phyloP scores from a whole-genome alignment of 2,797 vertebrate genomes.

The Tarsius wallacei region DNA sequence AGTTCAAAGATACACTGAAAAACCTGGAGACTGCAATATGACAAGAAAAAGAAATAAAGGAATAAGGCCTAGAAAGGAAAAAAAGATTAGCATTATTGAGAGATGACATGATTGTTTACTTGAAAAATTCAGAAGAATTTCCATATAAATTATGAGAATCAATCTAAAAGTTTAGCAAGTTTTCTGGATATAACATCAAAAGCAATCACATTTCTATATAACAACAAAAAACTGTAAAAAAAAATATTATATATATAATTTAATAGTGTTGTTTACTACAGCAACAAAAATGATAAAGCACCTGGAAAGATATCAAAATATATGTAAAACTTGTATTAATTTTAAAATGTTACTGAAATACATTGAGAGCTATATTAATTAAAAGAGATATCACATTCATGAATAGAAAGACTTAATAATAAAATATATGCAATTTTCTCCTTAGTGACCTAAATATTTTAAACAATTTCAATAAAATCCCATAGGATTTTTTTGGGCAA shows the following conservation, averaged over 20 bases:
- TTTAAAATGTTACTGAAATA: constrained; percentile 44
- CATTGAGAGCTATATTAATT: constrained; percentile 17
- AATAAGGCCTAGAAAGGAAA: background rate
- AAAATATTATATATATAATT: background rate
- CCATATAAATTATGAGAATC: background rate
- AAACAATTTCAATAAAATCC: background rate
- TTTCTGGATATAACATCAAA: constrained; percentile 51
- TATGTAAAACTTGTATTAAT: background rate
- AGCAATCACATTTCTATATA: constrained; percentile 5
- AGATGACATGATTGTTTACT: background rate
- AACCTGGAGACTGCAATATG: background rate
- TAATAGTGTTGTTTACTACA: constrained; percentile 12
- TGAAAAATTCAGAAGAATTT: background rate
- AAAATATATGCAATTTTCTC: background rate
- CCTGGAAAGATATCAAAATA: constrained; percentile 32
- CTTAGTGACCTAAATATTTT: background rate
- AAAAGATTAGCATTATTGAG: background rate
- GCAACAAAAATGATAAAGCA: constrained; percentile 42
- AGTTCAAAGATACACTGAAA: constrained; percentile 2
- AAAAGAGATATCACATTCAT: background rate
- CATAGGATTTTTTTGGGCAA: background rate
- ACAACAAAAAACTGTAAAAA: background rate
- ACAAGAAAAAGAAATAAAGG: constrained; percentile 29
- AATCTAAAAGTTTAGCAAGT: background rate
- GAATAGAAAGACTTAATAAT: background rate